Percentiles rank a stretch among this genome's conserved stretches.
Evolutionary conservation across 2,113 vertebrate genomes (phyloP).

Genomic region (Trichechus manatus): DNA sequence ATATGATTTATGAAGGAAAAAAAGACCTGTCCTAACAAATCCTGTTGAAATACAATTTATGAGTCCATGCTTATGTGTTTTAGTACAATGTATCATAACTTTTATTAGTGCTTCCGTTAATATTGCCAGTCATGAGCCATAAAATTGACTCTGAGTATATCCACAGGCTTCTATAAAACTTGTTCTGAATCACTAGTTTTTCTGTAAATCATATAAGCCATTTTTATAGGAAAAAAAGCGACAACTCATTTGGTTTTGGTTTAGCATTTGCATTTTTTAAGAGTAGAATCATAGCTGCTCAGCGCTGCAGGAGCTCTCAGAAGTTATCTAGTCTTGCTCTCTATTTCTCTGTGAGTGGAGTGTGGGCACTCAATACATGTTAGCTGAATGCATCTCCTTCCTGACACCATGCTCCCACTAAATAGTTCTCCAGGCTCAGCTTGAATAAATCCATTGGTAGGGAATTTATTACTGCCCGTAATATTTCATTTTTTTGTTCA

Average conservation of each 20-base stretch:
- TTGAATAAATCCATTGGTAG: background rate
- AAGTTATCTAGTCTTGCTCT: background rate
- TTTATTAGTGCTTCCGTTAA: constrained; percentile 78
- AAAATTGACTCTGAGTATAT: constrained; percentile 63
- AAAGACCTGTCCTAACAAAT: constrained; percentile 4
- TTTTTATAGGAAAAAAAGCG: constrained; percentile 19
- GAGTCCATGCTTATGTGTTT: constrained; percentile 45
- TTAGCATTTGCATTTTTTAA: background rate
- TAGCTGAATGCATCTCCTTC: background rate
- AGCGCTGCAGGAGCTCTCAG: background rate
- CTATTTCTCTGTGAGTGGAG: background rate
- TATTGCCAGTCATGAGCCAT: constrained; percentile 67
- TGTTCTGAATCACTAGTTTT: constrained; percentile 63
- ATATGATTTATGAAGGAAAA: constrained; percentile 64
- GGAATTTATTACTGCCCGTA: background rate
- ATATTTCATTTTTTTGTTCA: background rate
- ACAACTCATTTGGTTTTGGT: background rate
- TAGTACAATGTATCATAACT: constrained; percentile 70
- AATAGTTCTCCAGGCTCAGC: background rate
- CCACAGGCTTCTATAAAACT: constrained; percentile 56
- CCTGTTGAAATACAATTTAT: constrained; percentile 59
- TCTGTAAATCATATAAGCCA: constrained; percentile 70
- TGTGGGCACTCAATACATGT: background rate
- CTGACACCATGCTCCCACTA: background rate
- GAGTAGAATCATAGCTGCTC: background rate